These are phyloP conservation scores for Nansenia antarctica DNA, from an alignment of 2,113 vertebrate genomes.

Conservation along the genomic window DNA sequence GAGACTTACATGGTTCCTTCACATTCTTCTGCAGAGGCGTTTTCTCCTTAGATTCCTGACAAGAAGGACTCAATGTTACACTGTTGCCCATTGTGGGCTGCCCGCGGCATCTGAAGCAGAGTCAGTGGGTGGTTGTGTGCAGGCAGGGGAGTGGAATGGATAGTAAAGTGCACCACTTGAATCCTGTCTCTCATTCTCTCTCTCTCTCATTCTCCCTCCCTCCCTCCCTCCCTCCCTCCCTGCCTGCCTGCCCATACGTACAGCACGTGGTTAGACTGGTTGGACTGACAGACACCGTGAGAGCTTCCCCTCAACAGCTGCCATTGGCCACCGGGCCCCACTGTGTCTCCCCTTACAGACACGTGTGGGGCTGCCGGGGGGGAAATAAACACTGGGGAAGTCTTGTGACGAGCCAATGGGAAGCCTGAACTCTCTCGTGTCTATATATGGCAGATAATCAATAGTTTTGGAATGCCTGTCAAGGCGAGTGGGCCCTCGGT, in stretches of 20 bases:
- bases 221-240: too few species aligned
- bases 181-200: too few species aligned
- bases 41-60: neutral
- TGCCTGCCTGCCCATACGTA: neutral
- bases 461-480: neutral
- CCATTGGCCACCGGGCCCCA: neutral
- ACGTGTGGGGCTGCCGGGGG: constrained; percentile 5
- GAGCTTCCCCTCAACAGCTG: constrained; percentile 9
- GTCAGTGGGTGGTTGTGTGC: neutral
- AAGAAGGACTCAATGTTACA: neutral
- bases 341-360: neutral
- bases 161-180: neutral
- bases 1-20: neutral
- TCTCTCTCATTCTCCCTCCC: too few species aligned
- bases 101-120: neutral
- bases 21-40: neutral
- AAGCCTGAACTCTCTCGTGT: constrained; percentile 9
- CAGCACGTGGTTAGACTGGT: neutral
- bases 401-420: constrained; percentile 26
- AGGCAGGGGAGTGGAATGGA: neutral
- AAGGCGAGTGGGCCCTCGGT: neutral
- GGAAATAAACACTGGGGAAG: constrained; percentile 25
- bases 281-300: neutral
- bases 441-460: constrained; percentile 18
- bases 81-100: neutral